Percentiles rank a stretch among this genome's conserved stretches.
Evolutionary conservation across 1,140 invertebrate genomes (phyloP).

Genomic region (Drosophila watanabei): DNA sequence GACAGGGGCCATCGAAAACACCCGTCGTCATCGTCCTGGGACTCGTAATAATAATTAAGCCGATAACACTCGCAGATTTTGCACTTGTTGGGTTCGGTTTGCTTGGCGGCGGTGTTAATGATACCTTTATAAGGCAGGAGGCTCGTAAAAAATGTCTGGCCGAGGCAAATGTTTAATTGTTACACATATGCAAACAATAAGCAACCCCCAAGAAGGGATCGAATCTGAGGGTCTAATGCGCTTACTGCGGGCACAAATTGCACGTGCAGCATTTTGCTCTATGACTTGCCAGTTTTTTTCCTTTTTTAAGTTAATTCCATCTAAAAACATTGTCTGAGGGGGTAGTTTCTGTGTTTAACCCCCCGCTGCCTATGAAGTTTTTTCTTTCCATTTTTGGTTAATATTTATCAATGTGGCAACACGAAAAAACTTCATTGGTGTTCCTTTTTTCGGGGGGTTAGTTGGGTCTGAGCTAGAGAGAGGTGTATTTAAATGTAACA

Average conservation of each 20-base stretch:
- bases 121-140: constrained; percentile 23
- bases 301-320: constrained; percentile 68
- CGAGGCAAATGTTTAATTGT: constrained; percentile 78
- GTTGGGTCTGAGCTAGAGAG: constrained; percentile 11
- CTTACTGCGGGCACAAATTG: constrained; percentile 76
- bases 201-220: constrained; percentile 28
- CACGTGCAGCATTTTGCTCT: constrained; percentile 71
- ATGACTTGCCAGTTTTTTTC: constrained; percentile 55
- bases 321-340: constrained; percentile 42
- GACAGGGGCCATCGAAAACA: constrained; percentile 50
- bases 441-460: constrained; percentile 37
- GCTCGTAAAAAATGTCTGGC: constrained; percentile 77
- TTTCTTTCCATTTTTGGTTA: constrained; percentile 40
- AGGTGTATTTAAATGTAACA: constrained; percentile 82
- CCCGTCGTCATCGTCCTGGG: constrained; percentile 66
- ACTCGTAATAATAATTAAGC: constrained; percentile 83
- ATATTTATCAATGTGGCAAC: constrained; percentile 54
- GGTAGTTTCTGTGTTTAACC: constrained; percentile 68
- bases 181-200: constrained; percentile 83
- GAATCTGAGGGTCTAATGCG: constrained; percentile 68
- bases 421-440: constrained; percentile 47
- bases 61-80: constrained; percentile 82
- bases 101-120: constrained; percentile 68
- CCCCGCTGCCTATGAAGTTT: constrained; percentile 32
- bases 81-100: constrained; percentile 67